These are phyloP conservation scores for Hypsibius dujardini DNA, from an alignment of 1,140 invertebrate genomes.

Conservation along the genomic window DNA sequence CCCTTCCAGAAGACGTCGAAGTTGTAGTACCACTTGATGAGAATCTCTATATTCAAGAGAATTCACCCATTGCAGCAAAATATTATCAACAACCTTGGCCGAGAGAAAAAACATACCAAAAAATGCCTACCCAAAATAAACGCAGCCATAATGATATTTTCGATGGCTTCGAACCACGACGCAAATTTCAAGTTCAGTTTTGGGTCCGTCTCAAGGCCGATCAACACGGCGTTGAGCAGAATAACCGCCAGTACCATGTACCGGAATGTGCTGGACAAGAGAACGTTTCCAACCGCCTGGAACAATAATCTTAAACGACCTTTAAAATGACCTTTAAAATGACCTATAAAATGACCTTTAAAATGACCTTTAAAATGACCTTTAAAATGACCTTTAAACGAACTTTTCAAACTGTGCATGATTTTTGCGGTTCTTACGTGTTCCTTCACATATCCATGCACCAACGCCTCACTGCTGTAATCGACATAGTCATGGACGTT, in stretches of 20 bases:
- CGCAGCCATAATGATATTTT: constrained; percentile 25
- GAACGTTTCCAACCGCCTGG: constrained; percentile 21
- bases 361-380: too few species aligned
- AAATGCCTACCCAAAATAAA: constrained; percentile 24
- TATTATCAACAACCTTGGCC: background rate
- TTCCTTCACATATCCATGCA: background rate
- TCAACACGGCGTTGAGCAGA: constrained; percentile 24
- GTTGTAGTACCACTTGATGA: constrained; percentile 29
- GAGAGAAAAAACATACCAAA: background rate
- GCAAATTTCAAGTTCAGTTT: constrained; percentile 13
- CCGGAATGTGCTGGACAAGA: constrained; percentile 22
- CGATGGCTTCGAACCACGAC: constrained; percentile 20
- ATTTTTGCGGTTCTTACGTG: background rate
- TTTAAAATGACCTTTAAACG: too few species aligned
- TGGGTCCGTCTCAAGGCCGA: constrained; percentile 23
- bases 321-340: too few species aligned
- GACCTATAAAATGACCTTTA: too few species aligned
- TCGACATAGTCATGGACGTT: constrained; percentile 16
- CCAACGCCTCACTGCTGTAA: constrained; percentile 9
- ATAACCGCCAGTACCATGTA: constrained; percentile 23
- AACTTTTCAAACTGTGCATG: too few species aligned
- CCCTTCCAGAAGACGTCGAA: constrained; percentile 28
- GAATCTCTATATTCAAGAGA: constrained; percentile 23
- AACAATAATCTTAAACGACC: background rate
- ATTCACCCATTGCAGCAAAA: background rate